Evolutionary conservation across 2,888 invertebrate species (phyloP).

Genomic region (Liopterus haemorrhoidalis): DNA sequence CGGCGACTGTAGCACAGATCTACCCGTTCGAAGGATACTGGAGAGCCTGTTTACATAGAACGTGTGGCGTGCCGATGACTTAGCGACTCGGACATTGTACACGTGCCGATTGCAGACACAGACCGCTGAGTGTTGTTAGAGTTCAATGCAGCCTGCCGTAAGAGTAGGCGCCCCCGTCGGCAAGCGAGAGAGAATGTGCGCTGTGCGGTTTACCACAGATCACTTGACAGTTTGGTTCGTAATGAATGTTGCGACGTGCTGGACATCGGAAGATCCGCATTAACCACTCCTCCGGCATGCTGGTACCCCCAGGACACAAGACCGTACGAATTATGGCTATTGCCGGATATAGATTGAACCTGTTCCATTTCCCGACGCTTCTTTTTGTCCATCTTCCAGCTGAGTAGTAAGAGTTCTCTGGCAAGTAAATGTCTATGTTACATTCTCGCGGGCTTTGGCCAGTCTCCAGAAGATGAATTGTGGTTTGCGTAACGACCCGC

Average conservation of each 20-base stretch:
- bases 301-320: constrained; percentile 33
- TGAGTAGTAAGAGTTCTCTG: constrained; percentile 22
- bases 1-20: neutral
- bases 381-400: constrained; percentile 30
- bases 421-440: constrained; percentile 20
- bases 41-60: too few species aligned
- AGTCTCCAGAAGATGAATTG: constrained; percentile 42
- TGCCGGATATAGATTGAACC: constrained; percentile 39
- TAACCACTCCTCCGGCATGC: constrained; percentile 30
- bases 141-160: too few species aligned
- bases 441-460: constrained; percentile 36
- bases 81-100: too few species aligned
- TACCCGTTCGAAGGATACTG: too few species aligned
- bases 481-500: constrained; percentile 37
- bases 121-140: too few species aligned
- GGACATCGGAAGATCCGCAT: constrained; percentile 36
- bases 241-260: constrained; percentile 38
- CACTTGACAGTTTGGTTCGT: constrained; percentile 31
- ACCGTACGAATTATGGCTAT: constrained; percentile 37
- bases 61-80: too few species aligned
- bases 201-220: constrained; percentile 23
- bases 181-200: too few species aligned
- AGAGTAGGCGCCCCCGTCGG: too few species aligned
- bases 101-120: too few species aligned
- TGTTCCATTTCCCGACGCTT: constrained; percentile 29